Percentiles rank a stretch among this genome's conserved stretches.
phyloP scores from a whole-genome alignment of 2,113 vertebrate genomes.

The Paralichthys olivaceus region DNA sequence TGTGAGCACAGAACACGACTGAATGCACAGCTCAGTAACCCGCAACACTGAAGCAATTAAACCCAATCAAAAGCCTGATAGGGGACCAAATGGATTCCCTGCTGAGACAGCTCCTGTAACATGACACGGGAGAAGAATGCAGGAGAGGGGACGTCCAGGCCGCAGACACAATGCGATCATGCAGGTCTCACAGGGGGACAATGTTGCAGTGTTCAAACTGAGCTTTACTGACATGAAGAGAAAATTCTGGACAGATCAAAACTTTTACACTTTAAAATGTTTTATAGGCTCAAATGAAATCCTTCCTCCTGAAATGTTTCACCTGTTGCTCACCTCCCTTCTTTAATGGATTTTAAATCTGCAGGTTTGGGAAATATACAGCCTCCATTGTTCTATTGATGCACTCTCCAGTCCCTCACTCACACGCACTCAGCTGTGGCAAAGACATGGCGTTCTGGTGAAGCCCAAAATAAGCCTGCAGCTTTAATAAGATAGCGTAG shows the following conservation, averaged over 20 bases:
- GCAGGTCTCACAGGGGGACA: constrained; percentile 14
- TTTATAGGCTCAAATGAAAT: not conserved
- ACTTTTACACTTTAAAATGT: not conserved
- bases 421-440: constrained; percentile 52
- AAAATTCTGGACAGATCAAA: not conserved
- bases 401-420: constrained; percentile 23
- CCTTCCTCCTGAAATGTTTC: not conserved
- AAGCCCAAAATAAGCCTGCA: constrained; percentile 60
- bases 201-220: constrained; percentile 15
- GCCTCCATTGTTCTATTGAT: constrained; percentile 51
- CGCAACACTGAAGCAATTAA: constrained; percentile 61
- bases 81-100: constrained; percentile 33
- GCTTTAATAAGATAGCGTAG: constrained; percentile 71
- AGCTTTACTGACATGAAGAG: not conserved
- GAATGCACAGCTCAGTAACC: constrained; percentile 54
- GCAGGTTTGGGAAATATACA: constrained; percentile 19
- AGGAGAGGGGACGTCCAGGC: constrained; percentile 17
- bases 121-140: constrained; percentile 47
- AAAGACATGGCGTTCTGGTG: constrained; percentile 37
- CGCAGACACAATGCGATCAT: constrained; percentile 29
- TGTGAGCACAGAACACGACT: constrained; percentile 25
- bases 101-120: constrained; percentile 39
- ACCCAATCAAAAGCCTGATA: constrained; percentile 63
- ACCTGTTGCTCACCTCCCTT: constrained; percentile 18
- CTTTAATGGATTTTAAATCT: constrained; percentile 1